phyloP scores from a whole-genome alignment of 2,888 invertebrate genomes.

The Aplocera efformata region DNA sequence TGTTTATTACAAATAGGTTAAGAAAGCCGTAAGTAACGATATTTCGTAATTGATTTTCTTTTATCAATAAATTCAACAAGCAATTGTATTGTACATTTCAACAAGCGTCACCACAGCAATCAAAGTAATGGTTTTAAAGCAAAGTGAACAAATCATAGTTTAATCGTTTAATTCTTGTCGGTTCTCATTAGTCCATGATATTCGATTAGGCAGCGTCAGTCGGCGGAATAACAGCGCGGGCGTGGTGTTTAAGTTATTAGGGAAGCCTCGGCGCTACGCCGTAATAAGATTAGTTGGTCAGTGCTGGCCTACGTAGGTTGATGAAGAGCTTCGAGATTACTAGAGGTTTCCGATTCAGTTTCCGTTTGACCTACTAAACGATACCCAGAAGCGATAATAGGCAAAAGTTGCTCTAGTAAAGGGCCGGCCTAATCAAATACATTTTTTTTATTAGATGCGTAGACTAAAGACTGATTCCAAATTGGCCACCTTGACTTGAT shows the following conservation, averaged over 20 bases:
- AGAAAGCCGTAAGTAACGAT: no score
- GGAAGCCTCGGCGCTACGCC: constrained; percentile 63
- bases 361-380: constrained; percentile 12
- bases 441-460: no score
- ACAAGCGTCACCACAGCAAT: background rate
- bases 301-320: constrained; percentile 11
- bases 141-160: constrained; percentile 1
- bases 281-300: constrained; percentile 65
- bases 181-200: constrained; percentile 40
- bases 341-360: constrained; percentile 25
- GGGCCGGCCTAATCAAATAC: no score
- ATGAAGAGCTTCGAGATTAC: constrained; percentile 14
- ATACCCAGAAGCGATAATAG: background rate
- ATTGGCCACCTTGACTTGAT: no score
- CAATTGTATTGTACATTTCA: no score
- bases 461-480: no score
- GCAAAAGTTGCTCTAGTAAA: no score
- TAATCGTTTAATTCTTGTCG: constrained; percentile 10
- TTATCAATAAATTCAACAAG: no score
- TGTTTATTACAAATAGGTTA: no score
- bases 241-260: constrained; percentile 61
- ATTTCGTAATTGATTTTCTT: no score
- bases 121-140: background rate
- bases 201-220: constrained; percentile 49
- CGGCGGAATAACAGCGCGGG: constrained; percentile 48